Evolutionary conservation across 2,113 vertebrate genomes (phyloP).

Genomic region (Corapipo altera): DNA sequence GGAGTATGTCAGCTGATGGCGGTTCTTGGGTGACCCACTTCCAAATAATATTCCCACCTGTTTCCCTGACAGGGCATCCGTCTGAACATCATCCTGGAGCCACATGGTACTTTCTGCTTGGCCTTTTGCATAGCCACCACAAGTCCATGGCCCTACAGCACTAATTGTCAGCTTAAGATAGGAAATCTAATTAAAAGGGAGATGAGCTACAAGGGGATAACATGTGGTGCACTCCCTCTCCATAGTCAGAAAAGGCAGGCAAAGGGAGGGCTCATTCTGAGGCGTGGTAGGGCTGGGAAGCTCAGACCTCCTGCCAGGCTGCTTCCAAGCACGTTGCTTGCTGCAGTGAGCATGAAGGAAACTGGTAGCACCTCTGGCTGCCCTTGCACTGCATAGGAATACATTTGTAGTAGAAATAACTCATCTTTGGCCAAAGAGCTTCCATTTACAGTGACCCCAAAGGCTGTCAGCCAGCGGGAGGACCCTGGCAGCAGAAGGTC

Average conservation of each 20-base stretch:
- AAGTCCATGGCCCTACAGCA: neutral
- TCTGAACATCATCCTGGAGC: neutral
- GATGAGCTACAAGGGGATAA: neutral
- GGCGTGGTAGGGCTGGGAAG: neutral
- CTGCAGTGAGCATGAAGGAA: accelerated
- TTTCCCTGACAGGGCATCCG: neutral
- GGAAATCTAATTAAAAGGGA: constrained; percentile 1
- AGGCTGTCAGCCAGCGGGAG: neutral
- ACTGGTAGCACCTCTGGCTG: neutral
- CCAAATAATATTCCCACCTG: neutral
- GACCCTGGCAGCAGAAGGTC: neutral
- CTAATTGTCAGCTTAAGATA: neutral
- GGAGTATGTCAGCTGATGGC: neutral
- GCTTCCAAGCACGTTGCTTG: neutral
- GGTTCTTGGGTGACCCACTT: neutral
- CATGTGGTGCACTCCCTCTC: neutral
- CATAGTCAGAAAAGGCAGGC: neutral
- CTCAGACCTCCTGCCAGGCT: neutral
- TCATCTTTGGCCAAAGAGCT: neutral
- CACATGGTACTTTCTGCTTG: accelerated
- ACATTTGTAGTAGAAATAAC: neutral
- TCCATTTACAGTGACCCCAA: neutral
- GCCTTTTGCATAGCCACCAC: accelerated
- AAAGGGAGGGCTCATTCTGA: neutral
- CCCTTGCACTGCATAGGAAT: neutral